Evolutionary conservation across 2,113 vertebrate species (phyloP), one percentile per base, ranked within the genome.

Genomic region (Ameiurus melas): DNA sequence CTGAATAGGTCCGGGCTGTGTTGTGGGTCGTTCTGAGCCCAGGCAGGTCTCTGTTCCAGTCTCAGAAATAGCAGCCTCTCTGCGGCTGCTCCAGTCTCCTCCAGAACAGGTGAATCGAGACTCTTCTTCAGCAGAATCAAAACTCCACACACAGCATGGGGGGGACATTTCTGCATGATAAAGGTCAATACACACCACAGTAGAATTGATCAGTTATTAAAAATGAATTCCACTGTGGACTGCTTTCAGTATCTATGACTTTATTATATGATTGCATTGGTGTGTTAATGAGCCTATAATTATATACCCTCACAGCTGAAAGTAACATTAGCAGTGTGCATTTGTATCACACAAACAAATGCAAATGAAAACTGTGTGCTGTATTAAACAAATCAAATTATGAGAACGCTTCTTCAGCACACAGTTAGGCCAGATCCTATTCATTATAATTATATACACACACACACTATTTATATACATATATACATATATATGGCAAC

Each of bases 41-140:
- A 95, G 17, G 92, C 43, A 89, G 94, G 92, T 66, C 92, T 86
- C 1, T 88, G 93, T 51, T 94, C 94, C 2, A 91, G 92, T 91
- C 94, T 94, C 66, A 98, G 91, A 93, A 96, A 97, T 91, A 98
- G 79, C 86, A 95, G 92, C 27, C 58, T 93, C 84, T 95, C 93
- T 0, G 89, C 85, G 33, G 85, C 89, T 13, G 27, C 33, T 10
- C 88, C 89, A 12, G 36, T 60, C 68, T 89, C 90, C 75, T 92
- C 87, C 9, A 84, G 33, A 47, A 33, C 33, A 47, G 87, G 66
- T 78, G 78, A 43, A 39, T 89, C 80, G 16, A 84, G 80, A 33
- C 89, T 80, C 4, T 78, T 91, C 93, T 95, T 97, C 73, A 97
- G 89, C 86, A 97, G 92, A 36, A 97, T 47, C 83, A 96, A 93